Base-by-base conservation (phyloP, 2,113 vertebrate species). In the Stigmatopora argus region DNA sequence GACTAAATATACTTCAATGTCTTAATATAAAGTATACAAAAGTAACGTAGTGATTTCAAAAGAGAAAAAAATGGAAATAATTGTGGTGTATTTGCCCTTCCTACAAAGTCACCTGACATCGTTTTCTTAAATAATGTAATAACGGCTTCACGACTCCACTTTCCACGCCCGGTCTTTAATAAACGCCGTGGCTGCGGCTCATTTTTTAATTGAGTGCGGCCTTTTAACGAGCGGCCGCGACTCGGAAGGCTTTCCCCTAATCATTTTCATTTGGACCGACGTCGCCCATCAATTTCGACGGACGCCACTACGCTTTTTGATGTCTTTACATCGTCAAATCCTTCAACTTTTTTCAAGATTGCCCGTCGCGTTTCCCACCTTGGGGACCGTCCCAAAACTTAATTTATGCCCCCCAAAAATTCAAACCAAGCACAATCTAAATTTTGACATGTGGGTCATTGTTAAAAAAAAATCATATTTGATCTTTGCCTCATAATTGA, bases 241-340 rank as follows among this genome's bases (percentile, higher is more conserved):
- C 78, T 71, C 87, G 90, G 85, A 90, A 31, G 63, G 75, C 76
- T 57, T 87, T 86, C 79, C 64, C 83, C n/a, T 88, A 85, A 84
- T 89, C 85, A 84, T 83, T 85, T 90, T 87, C 87, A 87, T 87
- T 89, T 83, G 73, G 80, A 80, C 70, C 85, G 89, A 88, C 86
- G 86, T 81, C 83, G 81, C 80, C 71, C 69, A 89, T 90, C 88
- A 81, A 84, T 85, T 77, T 89, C 85, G 88, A 31, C 21, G 5
- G 21, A 26, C 23, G 19, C 23, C 52, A 12, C 19, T 7, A 18
- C 49, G 9, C 49, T 23, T 56, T 56, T 56, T 26, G 23, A 31
- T 6, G 5, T 17, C 53, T 56, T 56, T 8, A 55, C 53, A 14
- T 55, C 26, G 53, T 56, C 26, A 15, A 56, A 31, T 31, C 23